Base-by-base conservation (phyloP, 2,888 invertebrate species). In the Anorthoa munda region DNA sequence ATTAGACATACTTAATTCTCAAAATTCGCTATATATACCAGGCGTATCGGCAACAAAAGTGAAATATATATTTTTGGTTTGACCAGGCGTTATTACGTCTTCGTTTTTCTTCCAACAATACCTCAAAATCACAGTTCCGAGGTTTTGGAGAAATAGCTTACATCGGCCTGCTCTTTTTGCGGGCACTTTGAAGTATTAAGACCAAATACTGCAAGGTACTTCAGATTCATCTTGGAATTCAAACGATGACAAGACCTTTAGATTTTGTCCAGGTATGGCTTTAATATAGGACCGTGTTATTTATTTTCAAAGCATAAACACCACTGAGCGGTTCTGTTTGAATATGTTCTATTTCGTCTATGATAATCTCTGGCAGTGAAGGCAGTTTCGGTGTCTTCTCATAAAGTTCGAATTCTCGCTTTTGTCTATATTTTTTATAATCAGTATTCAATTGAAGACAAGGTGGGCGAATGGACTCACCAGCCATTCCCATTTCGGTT, bases 31-130 rank as follows among this genome's bases (percentile, higher is more conserved):
- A 58, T 90, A 95, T 13, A 95, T 91, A 3, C 94, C 94, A 2
- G 95, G 89, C 31, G 85, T 86, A 11, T 91, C 89, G 2, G 96
- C 93, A 61, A 95, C 85, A 84, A 97, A 97, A 81, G 96, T 97
- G 50, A 97, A 92, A 18, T 86, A 90, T 59, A 97, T 83, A 48
- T 93, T 83, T 58, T 92, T 92, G 4, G 86, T 91, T 82, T 97
- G 95, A 0, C 97, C 97, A 1, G 97, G 97, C 0, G 94, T 89
- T 58, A 97, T 77, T 0, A 97, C 88, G 23, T 95, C 93, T 87
- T 96, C 96, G 79, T 96, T 97, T 90, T 91, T 93, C 77, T 94
- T 94, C 97, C 97, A 97, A 71, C 95, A 94, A 86, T 96, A 97
- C 72, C 93, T 90, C 15, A 97, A 84, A 9, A 94, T 88, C 0